Evolutionary conservation across 1,140 invertebrate species (phyloP), one percentile per base, ranked within the genome.

Genomic region (Papilio polyxenes): DNA sequence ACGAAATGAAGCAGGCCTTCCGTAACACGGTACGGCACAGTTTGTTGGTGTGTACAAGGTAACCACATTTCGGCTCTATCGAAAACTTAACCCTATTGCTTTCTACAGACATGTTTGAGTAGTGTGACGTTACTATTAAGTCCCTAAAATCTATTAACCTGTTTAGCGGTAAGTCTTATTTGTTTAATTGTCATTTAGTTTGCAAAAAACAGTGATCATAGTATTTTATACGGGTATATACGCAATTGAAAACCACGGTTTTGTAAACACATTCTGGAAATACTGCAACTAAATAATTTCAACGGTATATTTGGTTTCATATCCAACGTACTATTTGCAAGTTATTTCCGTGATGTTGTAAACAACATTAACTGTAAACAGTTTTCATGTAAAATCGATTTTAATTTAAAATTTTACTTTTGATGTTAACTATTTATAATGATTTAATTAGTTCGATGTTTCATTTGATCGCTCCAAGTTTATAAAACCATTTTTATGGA

Each of bases 21-120:
- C 31, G 65, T 72, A 62, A 72, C 65, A 72, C 13, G 65, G 31
- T 17, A 59, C 56, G 56, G 56, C n/a, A 59, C 23, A 69, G 23
- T 69, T 69, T 37, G 65, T 72, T 37, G 31, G 65, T 72, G 65
- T 72, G 11, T 11, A 23, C 65, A 37, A 13, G 5, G 31, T 17
- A 72, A 72, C 65, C 65, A 72, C 65, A 72, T 72, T 72, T 72
- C 65, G 65, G 31, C 11, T 72, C 31, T 37, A 72, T 72, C 31
- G 31, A 72, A 72, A 72, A 72, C 65, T 72, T 72, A 37, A 3
- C 13, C 13, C 13, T 72, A 23, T 20, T 62, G 11, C 13, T 72
- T 37, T 37, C 11, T 40, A 72, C 6, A 62, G 65, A 72, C 11
- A 37, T 40, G 65, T 72, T 72, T 72, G 23, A 2, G 23, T 37